Base-by-base conservation (phyloP, 2,797 vertebrate species). In the Enteromius unitaeniatus region DNA sequence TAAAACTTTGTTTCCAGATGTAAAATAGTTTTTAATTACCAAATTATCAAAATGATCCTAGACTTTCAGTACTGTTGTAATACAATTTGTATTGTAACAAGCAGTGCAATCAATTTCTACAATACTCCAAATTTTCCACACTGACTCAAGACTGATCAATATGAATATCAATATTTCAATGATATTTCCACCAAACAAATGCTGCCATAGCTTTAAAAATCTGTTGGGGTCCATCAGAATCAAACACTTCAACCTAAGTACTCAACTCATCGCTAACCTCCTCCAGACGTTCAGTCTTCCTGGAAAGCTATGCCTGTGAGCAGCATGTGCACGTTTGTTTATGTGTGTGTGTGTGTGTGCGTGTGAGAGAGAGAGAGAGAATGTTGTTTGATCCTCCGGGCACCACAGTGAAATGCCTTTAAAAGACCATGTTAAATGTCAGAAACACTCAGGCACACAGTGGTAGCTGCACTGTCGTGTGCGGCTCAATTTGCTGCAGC, bases 401-500 rank as follows among this genome's bases (percentile, higher is more conserved):
- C 92, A 93, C 91, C 88, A 91, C 92, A 91, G 93, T 94, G 93
- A 94, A 95, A 95, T 94, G 93, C 93, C 93, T 95, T 95, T 94
- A 95, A 84, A 95, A 95, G 95, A 94, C 94, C 95, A 95, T 94
- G 93, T 93, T 94, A 95, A 95, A 95, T 95, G 94, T 95, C 94
- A 95, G 91, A 95, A 93, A 94, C 94, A 95, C 93, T 94, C 93
- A 94, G 92, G 93, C 92, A 93, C 94, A 91, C 93, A 93, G 93
- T 92, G 89, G 93, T 93, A 88, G 93, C 93, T 86, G 90, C 91
- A 89, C 70, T 87, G 92, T 93, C 93, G 89, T 91, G 26, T 92
- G 93, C 92, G 92, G 93, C 92, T 91, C 92, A 93, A 94, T 93
- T 93, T 94, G 94, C 93, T 92, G 91, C 92, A 94, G 92, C 91